Conservation (phyloP, 1,140 invertebrate species). For the Drosophila malerkotliana region DNA sequence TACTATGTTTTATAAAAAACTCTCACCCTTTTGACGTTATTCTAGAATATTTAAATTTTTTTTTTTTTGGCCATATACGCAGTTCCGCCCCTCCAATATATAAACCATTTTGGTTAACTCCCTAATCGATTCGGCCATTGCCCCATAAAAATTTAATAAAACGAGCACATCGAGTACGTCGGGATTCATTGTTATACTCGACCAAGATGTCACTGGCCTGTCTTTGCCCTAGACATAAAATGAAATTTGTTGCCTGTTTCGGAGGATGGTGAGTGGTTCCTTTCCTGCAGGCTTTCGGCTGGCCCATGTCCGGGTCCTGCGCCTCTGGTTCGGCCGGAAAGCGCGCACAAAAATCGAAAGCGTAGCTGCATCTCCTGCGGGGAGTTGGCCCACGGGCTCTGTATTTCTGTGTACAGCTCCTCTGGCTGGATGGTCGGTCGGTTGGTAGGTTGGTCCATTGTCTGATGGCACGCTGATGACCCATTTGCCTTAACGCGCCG, state of each 20-base stretch:
- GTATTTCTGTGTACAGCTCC: conserved; percentile 7
- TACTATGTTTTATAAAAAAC: not conserved
- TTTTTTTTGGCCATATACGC: not conserved
- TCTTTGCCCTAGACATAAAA: conserved; percentile 31
- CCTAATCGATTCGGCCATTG: conserved; percentile 35
- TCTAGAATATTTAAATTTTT: not conserved
- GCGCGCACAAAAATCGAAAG: conserved; percentile 69
- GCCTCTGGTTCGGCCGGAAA: conserved; percentile 35
- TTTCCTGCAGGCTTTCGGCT: conserved; percentile 20
- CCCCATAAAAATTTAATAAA: conserved; percentile 32
- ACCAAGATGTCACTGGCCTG: conserved; percentile 52
- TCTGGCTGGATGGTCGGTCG: not conserved
- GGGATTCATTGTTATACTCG: conserved; percentile 43
- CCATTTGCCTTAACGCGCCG: conserved; percentile 77
- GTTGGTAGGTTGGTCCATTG: conserved; percentile 40
- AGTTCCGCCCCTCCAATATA: not conserved
- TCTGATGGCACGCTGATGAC: conserved; percentile 69
- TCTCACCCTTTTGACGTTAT: not conserved
- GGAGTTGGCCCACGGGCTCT: conserved; percentile 6
- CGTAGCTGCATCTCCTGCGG: conserved; percentile 22
- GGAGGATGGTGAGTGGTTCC: conserved; percentile 27
- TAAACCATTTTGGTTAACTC: conserved; percentile 7
- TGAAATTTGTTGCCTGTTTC: conserved; percentile 35
- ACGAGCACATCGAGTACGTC: conserved; percentile 6
- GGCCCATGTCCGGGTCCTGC: conserved; percentile 8